Percentiles rank a stretch among this genome's conserved stretches.
Conservation (phyloP, 2,888 invertebrate genomes). For the Cistogaster globosa region DNA sequence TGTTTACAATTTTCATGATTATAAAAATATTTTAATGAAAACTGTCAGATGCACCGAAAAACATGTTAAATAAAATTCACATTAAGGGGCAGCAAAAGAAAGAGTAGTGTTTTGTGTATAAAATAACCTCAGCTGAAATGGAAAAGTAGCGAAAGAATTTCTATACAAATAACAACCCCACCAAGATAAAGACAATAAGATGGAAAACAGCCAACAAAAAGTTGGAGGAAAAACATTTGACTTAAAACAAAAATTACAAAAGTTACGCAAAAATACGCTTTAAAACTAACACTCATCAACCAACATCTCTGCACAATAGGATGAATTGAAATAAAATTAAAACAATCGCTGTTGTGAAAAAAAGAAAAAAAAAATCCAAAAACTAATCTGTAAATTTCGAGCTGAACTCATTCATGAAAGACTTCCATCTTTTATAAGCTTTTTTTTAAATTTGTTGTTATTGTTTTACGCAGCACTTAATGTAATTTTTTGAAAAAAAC, state of each 20-base stretch:
- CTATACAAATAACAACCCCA: constrained; percentile 44
- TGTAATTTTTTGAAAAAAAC: no score
- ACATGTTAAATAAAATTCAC: constrained; percentile 3
- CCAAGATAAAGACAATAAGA: constrained; percentile 57
- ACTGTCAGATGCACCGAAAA: constrained; percentile 77
- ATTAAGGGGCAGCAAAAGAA: background rate
- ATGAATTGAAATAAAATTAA: constrained; percentile 34
- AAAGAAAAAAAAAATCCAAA: background rate
- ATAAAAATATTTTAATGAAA: constrained; percentile 80
- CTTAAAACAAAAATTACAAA: constrained; percentile 3
- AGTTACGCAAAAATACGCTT: constrained; percentile 53
- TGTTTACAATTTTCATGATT: constrained; percentile 60
- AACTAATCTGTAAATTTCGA: no score
- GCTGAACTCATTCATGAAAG: no score
- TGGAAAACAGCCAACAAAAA: constrained; percentile 25
- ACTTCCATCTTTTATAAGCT: no score
- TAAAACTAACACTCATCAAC: constrained; percentile 28
- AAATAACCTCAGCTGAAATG: constrained; percentile 59
- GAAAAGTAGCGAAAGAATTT: constrained; percentile 38
- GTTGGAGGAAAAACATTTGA: constrained; percentile 3
- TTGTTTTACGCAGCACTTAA: no score
- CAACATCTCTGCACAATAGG: background rate
- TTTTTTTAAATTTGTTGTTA: no score
- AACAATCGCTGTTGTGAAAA: constrained; percentile 8
- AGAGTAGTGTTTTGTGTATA: background rate